Evolutionary conservation across 2,113 vertebrate species (phyloP), one percentile per base, ranked within the genome.

Genomic region (Capreolus pygargus): DNA sequence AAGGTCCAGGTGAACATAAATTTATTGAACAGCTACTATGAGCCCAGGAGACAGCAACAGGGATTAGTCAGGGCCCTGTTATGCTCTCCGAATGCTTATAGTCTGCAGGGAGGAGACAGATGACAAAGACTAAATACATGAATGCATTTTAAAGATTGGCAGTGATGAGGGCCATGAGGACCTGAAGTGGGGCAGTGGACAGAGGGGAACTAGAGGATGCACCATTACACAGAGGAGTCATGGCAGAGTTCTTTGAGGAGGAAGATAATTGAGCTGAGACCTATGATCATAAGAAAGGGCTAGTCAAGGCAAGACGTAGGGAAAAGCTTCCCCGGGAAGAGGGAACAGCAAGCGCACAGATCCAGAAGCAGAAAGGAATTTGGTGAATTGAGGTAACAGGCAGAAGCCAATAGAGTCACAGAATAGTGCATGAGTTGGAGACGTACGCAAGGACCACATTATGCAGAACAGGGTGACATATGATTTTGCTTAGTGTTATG

Each of bases 391-490:
- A 79, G 28, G 27, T 23, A 3, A 2, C 54, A 21, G 39, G 43
- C 16, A 33, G 45, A 60, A 30, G 55, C n/a, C 21, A 12, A 7
- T 3, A 14, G n/a, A 19, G n/a, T 78, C 33, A n/a, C 3, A 16
- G 58, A 1, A 9, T 4, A 52, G 33, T 0, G 0, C 5, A 55
- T 43, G 70, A 27, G 55, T 0, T 11, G 16, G 67, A 58, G 43
- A 7, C 8, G 0, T 1, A 4, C 0, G 5, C 5, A 9, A 55
- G 54, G 7, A 79, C 39, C 19, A 1, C 17, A 3, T 9, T 10
- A 2, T 0, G 4, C n/a, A 17, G 55, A 30, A 15, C 47, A 23
- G 7, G 8, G 14, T 54, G 52, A 36, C 4, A 7, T 21, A 17
- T 1, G 3, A 27, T 27, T 70, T 45, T 70, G n/a, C 81, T 10